Evolutionary conservation across 2,888 invertebrate genomes (phyloP), one percentile per base, ranked within the genome.

Genomic region (Bembecia ichneumoniformis): DNA sequence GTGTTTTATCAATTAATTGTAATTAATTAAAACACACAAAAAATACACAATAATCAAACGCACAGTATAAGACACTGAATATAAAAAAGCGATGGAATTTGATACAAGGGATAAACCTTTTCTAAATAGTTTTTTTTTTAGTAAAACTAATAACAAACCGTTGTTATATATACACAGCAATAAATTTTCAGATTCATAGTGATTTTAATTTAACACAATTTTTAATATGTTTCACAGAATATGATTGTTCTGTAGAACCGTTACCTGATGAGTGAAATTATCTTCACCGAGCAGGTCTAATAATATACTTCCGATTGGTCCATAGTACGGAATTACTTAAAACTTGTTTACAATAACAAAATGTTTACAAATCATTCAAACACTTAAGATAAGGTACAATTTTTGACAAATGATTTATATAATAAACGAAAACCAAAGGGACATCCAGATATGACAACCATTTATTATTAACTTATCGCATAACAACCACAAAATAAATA

Each of bases 291-390:
- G 58, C 54, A 54, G 62, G 58, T 62, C 75, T 82, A 80, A 82
- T 77, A 80, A 82, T 80, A 78, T 57, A 52, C 66, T 58, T 56
- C 51, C 56, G 49, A 56, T 2, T 73, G 70, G 76, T 77, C 68
- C 77, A 80, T 63, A 78, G 76, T 77, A 77, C 75, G 73, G 74
- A 72, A 71, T 82, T 76, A 81, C 77, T 77, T 70, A 77, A 74
- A 79, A 74, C 63, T 75, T 78, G 76, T 78, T 80, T 76, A 77
- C 68, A 67, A 70, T 63, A 74, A 77, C 76, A 78, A 69, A 56
- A 48, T 67, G 65, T 77, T 79, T 75, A 82, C 82, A 75, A 80
- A 81, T 79, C 65, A 76, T 69, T 69, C 70, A 69, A 71, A 66
- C 61, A 63, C 58, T 55, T 68, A 62, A 63, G 74, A 79, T 80